phyloP scores from a whole-genome alignment of 2,888 invertebrate species.

The Bugulina stolonifera region DNA sequence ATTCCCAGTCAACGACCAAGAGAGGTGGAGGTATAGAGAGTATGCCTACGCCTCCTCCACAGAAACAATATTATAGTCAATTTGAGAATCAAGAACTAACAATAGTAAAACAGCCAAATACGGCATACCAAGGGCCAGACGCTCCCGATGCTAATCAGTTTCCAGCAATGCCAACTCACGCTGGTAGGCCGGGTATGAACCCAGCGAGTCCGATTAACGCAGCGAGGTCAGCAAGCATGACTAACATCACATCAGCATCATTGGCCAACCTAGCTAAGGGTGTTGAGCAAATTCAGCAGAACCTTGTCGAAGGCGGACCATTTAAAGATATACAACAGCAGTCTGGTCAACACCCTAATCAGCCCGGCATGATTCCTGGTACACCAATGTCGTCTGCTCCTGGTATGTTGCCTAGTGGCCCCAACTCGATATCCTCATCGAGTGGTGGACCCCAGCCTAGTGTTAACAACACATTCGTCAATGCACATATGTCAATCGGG shows the following conservation, averaged over 20 bases:
- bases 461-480: constrained; percentile 57
- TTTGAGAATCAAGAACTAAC: constrained; percentile 94
- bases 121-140: constrained; percentile 17
- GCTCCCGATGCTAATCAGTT: neutral
- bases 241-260: constrained; percentile 50
- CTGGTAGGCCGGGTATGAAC: neutral
- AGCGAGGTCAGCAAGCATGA: constrained; percentile 37
- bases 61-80: constrained; percentile 88
- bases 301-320: constrained; percentile 53
- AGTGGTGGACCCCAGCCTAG: constrained; percentile 38
- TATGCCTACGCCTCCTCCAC: constrained; percentile 80
- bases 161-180: neutral
- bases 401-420: constrained; percentile 30
- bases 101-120: constrained; percentile 75
- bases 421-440: constrained; percentile 27
- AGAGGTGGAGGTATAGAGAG: constrained; percentile 47
- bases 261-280: constrained; percentile 52
- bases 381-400: constrained; percentile 35
- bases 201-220: constrained; percentile 13
- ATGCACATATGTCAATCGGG: constrained; percentile 56
- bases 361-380: constrained; percentile 28
- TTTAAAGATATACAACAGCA: constrained; percentile 53
- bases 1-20: constrained; percentile 46
- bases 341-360: constrained; percentile 35
- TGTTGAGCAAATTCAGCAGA: constrained; percentile 52